Evolutionary conservation across 2,797 vertebrate genomes (phyloP).

Genomic region (Hemitrygon akajei): DNA sequence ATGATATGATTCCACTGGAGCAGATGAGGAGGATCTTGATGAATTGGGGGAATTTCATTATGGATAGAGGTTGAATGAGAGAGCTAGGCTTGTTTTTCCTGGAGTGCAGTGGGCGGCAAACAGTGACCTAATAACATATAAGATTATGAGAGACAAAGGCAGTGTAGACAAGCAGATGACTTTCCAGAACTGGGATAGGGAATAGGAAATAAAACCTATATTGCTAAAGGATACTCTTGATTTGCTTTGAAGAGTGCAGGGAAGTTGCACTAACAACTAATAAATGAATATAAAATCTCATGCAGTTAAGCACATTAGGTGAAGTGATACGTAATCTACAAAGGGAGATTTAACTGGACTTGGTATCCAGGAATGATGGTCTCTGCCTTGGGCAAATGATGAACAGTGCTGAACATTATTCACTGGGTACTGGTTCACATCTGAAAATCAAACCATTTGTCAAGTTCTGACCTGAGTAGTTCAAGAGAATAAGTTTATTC

Average conservation of each 20-base stretch:
- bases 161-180: too few relatives aligned
- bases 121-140: too few relatives aligned
- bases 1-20: too few relatives aligned
- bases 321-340: conserved; percentile 53
- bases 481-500: conserved; percentile 62
- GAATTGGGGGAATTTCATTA: too few relatives aligned
- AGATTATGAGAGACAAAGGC: too few relatives aligned
- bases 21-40: too few relatives aligned
- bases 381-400: conserved; percentile 62
- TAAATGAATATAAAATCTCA: conserved; percentile 3
- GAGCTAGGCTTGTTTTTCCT: too few relatives aligned
- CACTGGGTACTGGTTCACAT: conserved; percentile 65
- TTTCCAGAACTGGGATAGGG: too few relatives aligned
- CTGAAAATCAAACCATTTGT: conserved; percentile 64
- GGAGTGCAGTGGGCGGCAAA: too few relatives aligned
- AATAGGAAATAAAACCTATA: not conserved
- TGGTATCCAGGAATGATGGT: conserved; percentile 56
- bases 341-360: conserved; percentile 53
- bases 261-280: not conserved
- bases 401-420: conserved; percentile 63
- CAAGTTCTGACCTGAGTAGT: conserved; percentile 69
- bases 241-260: not conserved
- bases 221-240: not conserved
- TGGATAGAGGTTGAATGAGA: too few relatives aligned
- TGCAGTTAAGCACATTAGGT: conserved; percentile 29